These are phyloP conservation scores for Cephus cinctus DNA, from an alignment of 1,140 invertebrate genomes.

Conservation along the genomic window DNA sequence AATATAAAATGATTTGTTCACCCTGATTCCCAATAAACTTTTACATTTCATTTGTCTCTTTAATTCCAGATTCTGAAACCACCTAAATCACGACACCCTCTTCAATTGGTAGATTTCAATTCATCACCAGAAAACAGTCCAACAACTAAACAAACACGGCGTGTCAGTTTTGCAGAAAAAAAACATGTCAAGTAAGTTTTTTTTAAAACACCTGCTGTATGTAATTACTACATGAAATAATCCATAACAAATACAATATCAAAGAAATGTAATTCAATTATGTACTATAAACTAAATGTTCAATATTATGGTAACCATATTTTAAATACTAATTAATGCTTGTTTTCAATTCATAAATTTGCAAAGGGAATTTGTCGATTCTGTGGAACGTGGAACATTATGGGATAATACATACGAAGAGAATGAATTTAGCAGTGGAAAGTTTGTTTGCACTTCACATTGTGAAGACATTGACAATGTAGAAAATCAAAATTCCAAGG, in stretches of 20 bases:
- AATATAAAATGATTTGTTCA: neutral
- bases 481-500: too few relatives aligned
- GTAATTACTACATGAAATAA: neutral
- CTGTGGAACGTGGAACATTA: constrained; percentile 36
- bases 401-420: constrained; percentile 44
- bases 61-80: constrained; percentile 31
- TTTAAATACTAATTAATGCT: too few relatives aligned
- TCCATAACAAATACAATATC: neutral
- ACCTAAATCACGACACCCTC: constrained; percentile 26
- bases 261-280: too few relatives aligned
- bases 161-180: constrained; percentile 41
- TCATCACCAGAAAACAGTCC: constrained; percentile 25
- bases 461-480: too few relatives aligned
- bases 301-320: neutral
- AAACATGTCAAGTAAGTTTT: constrained; percentile 39
- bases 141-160: constrained; percentile 26
- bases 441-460: too few relatives aligned
- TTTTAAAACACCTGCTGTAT: neutral
- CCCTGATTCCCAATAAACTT: neutral
- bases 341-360: too few relatives aligned
- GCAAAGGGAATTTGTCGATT: constrained; percentile 39
- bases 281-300: too few relatives aligned
- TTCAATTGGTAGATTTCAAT: constrained; percentile 26
- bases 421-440: constrained; percentile 23
- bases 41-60: neutral